A percentile compares a stretch with the other conserved stretches of the same genome.
These are phyloP conservation scores for Alectoris magna DNA, from an alignment of 2,797 vertebrate genomes.

Conservation along the genomic window DNA sequence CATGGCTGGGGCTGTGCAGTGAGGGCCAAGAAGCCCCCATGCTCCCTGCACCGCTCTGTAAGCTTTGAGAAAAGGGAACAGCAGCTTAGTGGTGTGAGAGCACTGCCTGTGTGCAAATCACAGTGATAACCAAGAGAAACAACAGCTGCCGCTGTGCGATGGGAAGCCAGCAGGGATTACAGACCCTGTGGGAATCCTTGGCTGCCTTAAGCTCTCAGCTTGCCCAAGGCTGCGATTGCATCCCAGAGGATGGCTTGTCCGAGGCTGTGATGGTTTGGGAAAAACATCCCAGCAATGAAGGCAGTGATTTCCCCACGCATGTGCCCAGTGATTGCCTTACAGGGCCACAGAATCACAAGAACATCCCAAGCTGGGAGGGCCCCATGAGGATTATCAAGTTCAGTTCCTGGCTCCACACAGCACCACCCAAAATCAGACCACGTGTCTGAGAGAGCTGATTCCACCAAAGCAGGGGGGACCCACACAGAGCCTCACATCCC, in stretches of 20 bases:
- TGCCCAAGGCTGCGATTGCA: neutral
- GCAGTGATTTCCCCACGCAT: neutral
- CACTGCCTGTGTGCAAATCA: neutral
- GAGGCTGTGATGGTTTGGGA: neutral
- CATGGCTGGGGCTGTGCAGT: neutral
- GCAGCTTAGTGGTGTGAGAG: accelerated
- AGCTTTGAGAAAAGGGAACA: neutral
- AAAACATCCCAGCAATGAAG: neutral
- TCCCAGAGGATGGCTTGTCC: neutral
- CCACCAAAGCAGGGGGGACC: neutral
- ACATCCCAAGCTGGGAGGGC: too few species aligned
- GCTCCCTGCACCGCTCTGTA: neutral
- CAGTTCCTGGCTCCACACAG: too few species aligned
- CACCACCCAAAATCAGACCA: too few species aligned
- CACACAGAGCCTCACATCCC: accelerated
- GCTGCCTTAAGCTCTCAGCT: neutral
- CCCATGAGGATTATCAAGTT: too few species aligned
- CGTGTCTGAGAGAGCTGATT: neutral
- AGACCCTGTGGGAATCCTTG: neutral
- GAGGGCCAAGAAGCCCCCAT: neutral
- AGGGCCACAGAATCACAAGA: neutral
- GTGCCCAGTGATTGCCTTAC: neutral
- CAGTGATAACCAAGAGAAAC: neutral
- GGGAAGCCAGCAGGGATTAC: neutral
- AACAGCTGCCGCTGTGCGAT: neutral